Base-by-base conservation (phyloP, 92 coral and sea anemone species). In the Metridium senile region DNA sequence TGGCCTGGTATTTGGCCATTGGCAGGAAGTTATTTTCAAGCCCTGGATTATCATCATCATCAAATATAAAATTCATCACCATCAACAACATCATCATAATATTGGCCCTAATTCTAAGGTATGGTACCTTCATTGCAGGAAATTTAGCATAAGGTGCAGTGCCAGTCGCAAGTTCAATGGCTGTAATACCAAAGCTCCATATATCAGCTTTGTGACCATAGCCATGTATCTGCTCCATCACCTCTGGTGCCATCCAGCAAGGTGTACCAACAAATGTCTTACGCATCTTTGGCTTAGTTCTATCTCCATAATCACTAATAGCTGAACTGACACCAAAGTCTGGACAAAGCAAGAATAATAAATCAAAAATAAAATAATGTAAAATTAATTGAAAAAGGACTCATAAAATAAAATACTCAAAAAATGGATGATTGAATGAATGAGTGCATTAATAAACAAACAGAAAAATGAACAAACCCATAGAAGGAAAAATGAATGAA, bases 241-340 rank as follows among this genome's bases (percentile, higher is more conserved):
- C 99, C 67, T 95, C 99, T 11, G 99, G 99, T 0, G 99, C 99
- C 99, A 95, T 95, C 99, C 99, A 95, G 61, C 99, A 95, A n/a
- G 99, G 99, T 43, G 99, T 95, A 23, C 99, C 99, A 21, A 95
- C 99, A 88, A 95, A 95, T 33, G 99, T 95, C 78, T 93, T 95
- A 61, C 99, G 80, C 77, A 87, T 75, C 68, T 95, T 91, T 6
- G 99, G 97, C 62, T 89, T 92, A 10, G 95, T 81, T 59, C 99
- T 82, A 78, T 95, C 99, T 32, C 99, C 99, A 78, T 89, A 95
- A 72, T 93, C 94, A 75, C 92, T 93, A 30, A 93, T 85, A 13
- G 92, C 97, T 56, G 99, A 95, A 71, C 99, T 95, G 9, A 95
- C 99, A n/a, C 97, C 99, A 89, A 95, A 95, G 82, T 95, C 99